Evolutionary conservation across 2,888 invertebrate genomes (phyloP).

Genomic region (Halocaridina rubra): DNA sequence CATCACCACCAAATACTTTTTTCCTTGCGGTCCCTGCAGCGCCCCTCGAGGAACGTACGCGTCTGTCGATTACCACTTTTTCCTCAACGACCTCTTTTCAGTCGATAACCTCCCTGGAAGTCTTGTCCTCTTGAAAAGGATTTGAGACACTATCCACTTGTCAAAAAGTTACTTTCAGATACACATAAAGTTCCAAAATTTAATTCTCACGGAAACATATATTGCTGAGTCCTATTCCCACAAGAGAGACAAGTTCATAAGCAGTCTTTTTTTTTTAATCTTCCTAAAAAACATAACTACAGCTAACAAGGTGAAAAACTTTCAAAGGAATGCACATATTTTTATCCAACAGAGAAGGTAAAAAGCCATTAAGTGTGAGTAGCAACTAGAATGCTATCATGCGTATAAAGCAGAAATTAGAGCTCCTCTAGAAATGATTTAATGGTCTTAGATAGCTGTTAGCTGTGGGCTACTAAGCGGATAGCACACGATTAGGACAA

Average conservation of each 20-base stretch:
- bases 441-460: too few relatives aligned
- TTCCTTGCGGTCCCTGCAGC: slow-evolving; percentile 1
- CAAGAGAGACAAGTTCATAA: background rate
- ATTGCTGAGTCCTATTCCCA: background rate
- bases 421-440: too few relatives aligned
- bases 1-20: background rate
- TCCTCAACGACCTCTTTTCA: background rate
- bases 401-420: too few relatives aligned
- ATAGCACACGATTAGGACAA: too few relatives aligned
- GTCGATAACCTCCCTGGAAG: background rate
- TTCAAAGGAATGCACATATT: background rate
- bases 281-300: too few relatives aligned
- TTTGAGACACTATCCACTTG: background rate
- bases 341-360: background rate
- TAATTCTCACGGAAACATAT: background rate
- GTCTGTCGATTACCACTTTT: background rate
- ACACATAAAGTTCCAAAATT: background rate
- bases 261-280: background rate
- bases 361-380: too few relatives aligned
- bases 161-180: background rate
- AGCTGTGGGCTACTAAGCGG: too few relatives aligned
- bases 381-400: too few relatives aligned
- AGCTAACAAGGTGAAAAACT: background rate
- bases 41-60: background rate
- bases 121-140: background rate